Base-by-base conservation (phyloP, 2,113 vertebrate genomes). In the Vicugna pacos region DNA sequence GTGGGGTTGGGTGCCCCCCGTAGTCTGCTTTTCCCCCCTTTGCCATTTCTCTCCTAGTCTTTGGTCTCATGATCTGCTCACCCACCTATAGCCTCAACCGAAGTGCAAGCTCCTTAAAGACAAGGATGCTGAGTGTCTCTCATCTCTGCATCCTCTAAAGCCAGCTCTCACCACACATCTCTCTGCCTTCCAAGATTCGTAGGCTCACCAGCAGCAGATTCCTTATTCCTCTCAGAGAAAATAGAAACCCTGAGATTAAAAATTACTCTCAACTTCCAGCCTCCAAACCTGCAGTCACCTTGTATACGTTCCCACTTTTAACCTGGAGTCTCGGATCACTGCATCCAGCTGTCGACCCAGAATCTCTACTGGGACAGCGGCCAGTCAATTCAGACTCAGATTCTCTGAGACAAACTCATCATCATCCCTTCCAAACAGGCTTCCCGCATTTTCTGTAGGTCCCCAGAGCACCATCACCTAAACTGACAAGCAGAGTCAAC, bases 11-110 rank as follows among this genome's bases (percentile, higher is more conserved):
- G 5, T 15, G 12, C 5, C 38, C 12, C n/a, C 1, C 28, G 2
- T 1, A 6, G 8, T 13, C 26, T 5, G 14, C 35, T 3, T 6
- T 35, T 26, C 13, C 62, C 38, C 10, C 12, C 11, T 20, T 10
- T 46, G 0, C 73, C 50, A 0, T 1, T 1, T n/a, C 19, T 0
- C 26, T 11, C 60, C 12, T 22, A 10, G 0, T n/a, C 16, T 3
- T 3, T 0, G 8, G 12, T 0, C 1, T 9, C 8, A 10, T 0
- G 3, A 0, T 46, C 65, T 30, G 26, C 35, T 56, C 8, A 4
- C 9, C 5, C 10, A 22, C 8, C 20, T 65, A 16, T 0, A 0
- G 20, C 16, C 64, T 67, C 56, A 17, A 5, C 10, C 6, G 54
- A 20, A 15, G 7, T 1, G 1, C 9, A 15, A 20, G 17, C 0